Conservation (phyloP, 2,113 vertebrate genomes). For the Caloenas nicobarica region DNA sequence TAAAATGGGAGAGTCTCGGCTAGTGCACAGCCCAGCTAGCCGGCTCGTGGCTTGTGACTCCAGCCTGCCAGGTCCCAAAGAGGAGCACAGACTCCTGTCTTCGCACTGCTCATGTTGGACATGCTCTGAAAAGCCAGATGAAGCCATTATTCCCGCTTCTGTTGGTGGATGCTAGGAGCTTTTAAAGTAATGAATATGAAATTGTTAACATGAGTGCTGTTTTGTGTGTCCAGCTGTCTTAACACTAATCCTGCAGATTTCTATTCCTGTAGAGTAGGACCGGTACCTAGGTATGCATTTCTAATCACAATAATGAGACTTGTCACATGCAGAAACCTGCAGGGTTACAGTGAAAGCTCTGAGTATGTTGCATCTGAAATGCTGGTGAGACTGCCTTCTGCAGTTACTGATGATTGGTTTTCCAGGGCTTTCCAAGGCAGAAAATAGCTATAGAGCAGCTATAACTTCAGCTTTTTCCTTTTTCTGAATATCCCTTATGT, state of each 20-base stretch:
- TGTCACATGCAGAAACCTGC: neutral
- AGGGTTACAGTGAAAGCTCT: neutral
- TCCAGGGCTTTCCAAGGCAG: neutral
- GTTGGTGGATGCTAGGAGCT: neutral
- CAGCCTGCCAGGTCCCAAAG: neutral
- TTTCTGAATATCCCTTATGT: neutral
- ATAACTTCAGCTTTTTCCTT: neutral
- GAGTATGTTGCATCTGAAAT: neutral
- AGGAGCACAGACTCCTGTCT: neutral
- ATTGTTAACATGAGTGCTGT: neutral
- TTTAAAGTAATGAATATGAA: neutral
- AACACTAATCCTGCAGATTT: neutral
- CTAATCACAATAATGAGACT: neutral
- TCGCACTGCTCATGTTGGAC: rapidly evolving
- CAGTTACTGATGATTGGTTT: neutral
- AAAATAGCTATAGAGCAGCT: neutral
- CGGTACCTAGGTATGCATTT: neutral
- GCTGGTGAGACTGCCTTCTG: neutral
- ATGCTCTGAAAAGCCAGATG: neutral
- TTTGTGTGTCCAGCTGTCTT: neutral
- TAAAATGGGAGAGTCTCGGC: neutral
- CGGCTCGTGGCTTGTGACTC: neutral
- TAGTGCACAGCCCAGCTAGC: neutral
- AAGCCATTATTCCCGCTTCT: neutral
- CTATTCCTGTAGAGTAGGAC: neutral